Conservation (phyloP, 2,797 vertebrate genomes). For the Poeciliopsis paucimaculata region DNA sequence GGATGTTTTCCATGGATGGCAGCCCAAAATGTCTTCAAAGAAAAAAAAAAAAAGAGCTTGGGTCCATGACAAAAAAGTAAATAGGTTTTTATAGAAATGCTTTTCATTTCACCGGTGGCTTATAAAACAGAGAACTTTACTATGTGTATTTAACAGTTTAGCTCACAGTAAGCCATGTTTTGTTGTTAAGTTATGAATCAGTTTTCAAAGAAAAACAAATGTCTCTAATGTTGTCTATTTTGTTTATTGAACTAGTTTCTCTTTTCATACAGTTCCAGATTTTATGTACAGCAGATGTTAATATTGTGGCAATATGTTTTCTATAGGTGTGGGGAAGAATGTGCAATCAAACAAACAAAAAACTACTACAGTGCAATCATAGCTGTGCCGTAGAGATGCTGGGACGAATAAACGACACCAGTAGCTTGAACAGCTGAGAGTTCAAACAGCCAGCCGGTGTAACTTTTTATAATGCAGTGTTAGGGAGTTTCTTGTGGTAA, state of each 20-base stretch:
- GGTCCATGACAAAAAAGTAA: not conserved
- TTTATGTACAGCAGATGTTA: constrained; percentile 15
- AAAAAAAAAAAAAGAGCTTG: not conserved
- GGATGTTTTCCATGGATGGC: not conserved
- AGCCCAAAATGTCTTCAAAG: not conserved
- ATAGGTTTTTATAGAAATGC: not conserved
- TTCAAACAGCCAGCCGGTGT: constrained; percentile 6
- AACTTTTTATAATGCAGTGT: constrained; percentile 30
- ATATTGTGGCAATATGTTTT: constrained; percentile 12
- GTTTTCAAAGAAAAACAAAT: constrained; percentile 14
- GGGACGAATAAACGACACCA: not conserved
- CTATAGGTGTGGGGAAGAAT: constrained; percentile 30
- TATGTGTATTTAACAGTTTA: not conserved
- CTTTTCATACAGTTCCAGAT: constrained; percentile 25
- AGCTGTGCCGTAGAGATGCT: constrained; percentile 28
- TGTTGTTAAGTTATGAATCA: constrained; percentile 9
- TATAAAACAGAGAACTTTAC: not conserved
- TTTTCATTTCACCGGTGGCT: not conserved
- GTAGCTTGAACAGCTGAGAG: constrained; percentile 24
- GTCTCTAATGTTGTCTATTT: constrained; percentile 4
- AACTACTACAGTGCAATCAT: constrained; percentile 45
- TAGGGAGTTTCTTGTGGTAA: constrained; percentile 22
- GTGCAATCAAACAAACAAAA: constrained; percentile 61
- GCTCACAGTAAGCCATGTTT: not conserved
- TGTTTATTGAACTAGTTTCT: constrained; percentile 14